Base-by-base conservation (phyloP, 1,140 invertebrate genomes). In the Micrasema longulum region DNA sequence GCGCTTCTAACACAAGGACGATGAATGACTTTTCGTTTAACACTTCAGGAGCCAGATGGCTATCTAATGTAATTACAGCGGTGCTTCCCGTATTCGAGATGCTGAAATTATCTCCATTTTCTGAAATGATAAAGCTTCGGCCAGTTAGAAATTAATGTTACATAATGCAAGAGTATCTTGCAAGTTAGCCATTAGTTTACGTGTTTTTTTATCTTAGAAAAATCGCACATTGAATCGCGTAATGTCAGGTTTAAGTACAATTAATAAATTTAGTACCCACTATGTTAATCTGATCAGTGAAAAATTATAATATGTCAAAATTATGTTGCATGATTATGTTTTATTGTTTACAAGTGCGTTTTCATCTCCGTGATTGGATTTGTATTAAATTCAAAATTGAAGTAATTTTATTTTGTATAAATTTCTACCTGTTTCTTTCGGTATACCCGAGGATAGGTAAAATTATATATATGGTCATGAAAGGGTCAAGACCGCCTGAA, bases 11-110 rank as follows among this genome's bases (percentile, higher is more conserved):
- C 0, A 23, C 38, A 5, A 63, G 38, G 12, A 23, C 23, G 23
- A 63, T 43, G 57, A 43, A 45, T 3, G 57, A 26, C 20, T 63
- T 22, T 20, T 14, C 7, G 7, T 22, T 22, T 5, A 63, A 38
- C 26, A 45, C n/a, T 2, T 63, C 57, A 26, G 18, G 16, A 11
- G 57, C 23, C 20, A 63, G 23, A 3, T n/a, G 1, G 41, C 22
- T 20, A 0, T 41, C 23, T 10, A 63, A 14, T 9, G 1, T 22
- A n/a, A 63, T 43, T 1, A 1, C 26, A 7, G 12, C 50, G 26
- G 18, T 53, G 14, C 50, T 53, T 1, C 50, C 50, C 10, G 11
- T 22, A 22, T 23, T 12, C 1, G 7, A 12, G 1, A 23, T 22
- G 7, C 4, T 53, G 26, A 53, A 53, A 10, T 12, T n/a, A 2